These are phyloP conservation scores for Sphenodon punctatus DNA, from an alignment of 2,797 vertebrate species.

Conservation along the genomic window DNA sequence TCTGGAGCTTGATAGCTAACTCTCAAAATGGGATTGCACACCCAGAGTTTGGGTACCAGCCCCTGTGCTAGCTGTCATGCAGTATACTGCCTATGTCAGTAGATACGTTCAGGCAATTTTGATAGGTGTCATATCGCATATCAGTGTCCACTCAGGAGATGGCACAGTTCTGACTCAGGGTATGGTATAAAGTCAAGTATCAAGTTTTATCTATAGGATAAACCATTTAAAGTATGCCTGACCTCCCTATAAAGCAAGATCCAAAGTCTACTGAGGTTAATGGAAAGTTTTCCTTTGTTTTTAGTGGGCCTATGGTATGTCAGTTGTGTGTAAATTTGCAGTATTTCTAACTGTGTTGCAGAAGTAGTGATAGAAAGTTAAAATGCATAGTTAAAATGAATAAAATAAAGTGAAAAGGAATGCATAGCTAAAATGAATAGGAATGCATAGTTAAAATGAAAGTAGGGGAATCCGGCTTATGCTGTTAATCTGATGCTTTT, in stretches of 20 bases:
- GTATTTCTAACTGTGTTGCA: not conserved
- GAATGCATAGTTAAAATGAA: too few relatives aligned
- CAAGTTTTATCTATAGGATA: not conserved
- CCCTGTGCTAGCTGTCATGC: too few relatives aligned
- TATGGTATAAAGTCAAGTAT: too few relatives aligned
- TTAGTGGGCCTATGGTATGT: not conserved
- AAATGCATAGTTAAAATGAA: too few relatives aligned
- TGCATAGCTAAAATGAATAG: too few relatives aligned
- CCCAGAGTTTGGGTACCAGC: too few relatives aligned
- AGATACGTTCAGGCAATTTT: not conserved
- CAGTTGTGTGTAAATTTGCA: too few relatives aligned
- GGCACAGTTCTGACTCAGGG: not conserved
- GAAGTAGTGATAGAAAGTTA: not conserved
- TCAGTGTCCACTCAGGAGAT: accelerated
- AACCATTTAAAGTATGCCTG: not conserved
- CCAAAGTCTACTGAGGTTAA: not conserved
- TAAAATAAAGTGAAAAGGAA: too few relatives aligned
- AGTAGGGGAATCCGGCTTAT: accelerated
- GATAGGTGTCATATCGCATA: not conserved
- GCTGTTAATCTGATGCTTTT: not conserved
- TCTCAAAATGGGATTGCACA: too few relatives aligned
- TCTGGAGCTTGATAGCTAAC: too few relatives aligned
- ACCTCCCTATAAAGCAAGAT: accelerated
- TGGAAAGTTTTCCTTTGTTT: not conserved
- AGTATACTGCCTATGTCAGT: not conserved